Evolutionary conservation across 1,140 invertebrate species (phyloP), one percentile per base, ranked within the genome.

Genomic region (Danaus plexippus): DNA sequence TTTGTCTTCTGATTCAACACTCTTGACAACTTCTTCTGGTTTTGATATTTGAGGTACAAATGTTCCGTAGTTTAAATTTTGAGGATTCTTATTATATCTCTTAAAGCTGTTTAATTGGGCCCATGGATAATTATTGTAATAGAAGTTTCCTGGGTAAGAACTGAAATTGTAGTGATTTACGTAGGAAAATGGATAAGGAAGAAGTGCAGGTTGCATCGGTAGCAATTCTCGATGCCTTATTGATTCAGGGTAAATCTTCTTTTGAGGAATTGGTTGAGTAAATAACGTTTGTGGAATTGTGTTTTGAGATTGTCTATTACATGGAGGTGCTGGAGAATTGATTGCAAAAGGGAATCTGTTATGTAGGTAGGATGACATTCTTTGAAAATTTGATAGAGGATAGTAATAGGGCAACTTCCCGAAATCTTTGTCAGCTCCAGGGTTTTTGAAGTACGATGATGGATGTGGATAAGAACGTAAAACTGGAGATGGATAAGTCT

Each of bases 101-200:
- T 55, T 71, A 11, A 70, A 73, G 10, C 49, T 41, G 47, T 67
- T 51, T 45, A 69, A 51, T 53, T 69, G 62, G 7, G 61, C 46
- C 75, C 71, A 77, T 10, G 76, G 72, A 50, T 70, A 69, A 13
- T 63, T 57, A 47, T 63, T 63, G 42, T 79, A 73, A 46, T 72
- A 71, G 47, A 57, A 69, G 46, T 57, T 70, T 5, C 54, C 54
- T 15, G 67, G 62, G 44, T 78, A 64, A 1, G 55, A 43, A n/a
- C 63, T 71, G 4, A 69, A 57, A 48, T 76, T 71, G 47, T 71
- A 60, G 46, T 71, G 67, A 15, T 69, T 62, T 9, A 79, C 54
- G 13, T 78, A 75, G 1, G 70, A 69, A 52, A 75, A 79, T 32
- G 79, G 74, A 43, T 75, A 84, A 9, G 79, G 76, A 3, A 83